These are phyloP conservation scores for Epistrophe grossulariae DNA, from an alignment of 2,888 invertebrate genomes.

Conservation along the genomic window DNA sequence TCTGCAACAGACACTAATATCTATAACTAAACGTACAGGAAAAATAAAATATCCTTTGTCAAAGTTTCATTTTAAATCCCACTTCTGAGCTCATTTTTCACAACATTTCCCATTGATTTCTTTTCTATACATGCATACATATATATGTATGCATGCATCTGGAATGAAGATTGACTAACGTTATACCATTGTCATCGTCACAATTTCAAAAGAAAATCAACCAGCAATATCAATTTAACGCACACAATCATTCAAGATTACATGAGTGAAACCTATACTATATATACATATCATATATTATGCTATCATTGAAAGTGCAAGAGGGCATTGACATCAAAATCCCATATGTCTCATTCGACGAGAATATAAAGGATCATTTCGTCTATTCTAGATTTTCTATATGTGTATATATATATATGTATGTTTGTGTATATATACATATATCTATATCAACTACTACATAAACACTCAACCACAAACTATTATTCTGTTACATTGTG, in stretches of 20 bases:
- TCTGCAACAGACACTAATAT: background rate
- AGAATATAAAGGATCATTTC: conserved; percentile 30
- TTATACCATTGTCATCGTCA: conserved; percentile 25
- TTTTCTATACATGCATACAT: conserved; percentile 9
- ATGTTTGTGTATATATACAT: background rate
- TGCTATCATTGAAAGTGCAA: conserved; percentile 53
- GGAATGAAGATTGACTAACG: conserved; percentile 27
- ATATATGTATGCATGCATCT: background rate
- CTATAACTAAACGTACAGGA: background rate
- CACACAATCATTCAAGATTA: conserved; percentile 58
- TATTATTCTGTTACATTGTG: conserved; percentile 36
- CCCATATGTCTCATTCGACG: conserved; percentile 27
- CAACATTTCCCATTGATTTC: conserved; percentile 49
- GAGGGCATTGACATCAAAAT: conserved; percentile 67
- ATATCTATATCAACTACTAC: background rate
- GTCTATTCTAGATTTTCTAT: conserved; percentile 10
- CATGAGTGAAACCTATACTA: conserved; percentile 21
- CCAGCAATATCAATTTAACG: conserved; percentile 67
- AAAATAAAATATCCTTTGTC: background rate
- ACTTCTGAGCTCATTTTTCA: conserved; percentile 36
- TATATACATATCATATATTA: background rate
- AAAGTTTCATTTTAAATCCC: conserved; percentile 7
- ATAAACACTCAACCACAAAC: conserved; percentile 36
- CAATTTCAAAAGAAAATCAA: conserved; percentile 46
- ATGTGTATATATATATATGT: background rate